These are phyloP conservation scores for Thaleichthys pacificus DNA, from an alignment of 2,797 vertebrate genomes.

Conservation along the genomic window DNA sequence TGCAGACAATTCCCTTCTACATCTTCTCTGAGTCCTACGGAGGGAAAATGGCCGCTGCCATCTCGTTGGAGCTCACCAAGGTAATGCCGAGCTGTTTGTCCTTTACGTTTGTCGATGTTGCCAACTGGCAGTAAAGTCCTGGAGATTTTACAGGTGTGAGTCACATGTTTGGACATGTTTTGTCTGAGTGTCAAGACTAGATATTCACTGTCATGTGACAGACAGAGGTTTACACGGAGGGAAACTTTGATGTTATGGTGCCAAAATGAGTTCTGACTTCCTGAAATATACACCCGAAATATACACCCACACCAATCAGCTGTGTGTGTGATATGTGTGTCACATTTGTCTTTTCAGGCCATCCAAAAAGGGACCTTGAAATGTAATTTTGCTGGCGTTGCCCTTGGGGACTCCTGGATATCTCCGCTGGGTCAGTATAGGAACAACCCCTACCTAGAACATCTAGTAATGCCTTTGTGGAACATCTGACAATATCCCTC, in stretches of 20 bases:
- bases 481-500: not conserved
- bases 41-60: slow-evolving; percentile 94
- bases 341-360: slow-evolving; percentile 68
- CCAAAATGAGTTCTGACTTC: not conserved
- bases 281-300: slow-evolving; percentile 10
- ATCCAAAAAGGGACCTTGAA: slow-evolving; percentile 76
- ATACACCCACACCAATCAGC: not conserved
- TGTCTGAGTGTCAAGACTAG: not conserved
- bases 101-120: not conserved
- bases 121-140: not conserved
- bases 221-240: not conserved
- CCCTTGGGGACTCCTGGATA: slow-evolving; percentile 96
- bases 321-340: not conserved
- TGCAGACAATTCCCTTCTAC: slow-evolving; percentile 88
- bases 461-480: not conserved
- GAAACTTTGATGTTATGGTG: not conserved
- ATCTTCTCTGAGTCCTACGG: slow-evolving; percentile 98
- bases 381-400: slow-evolving; percentile 90
- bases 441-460: not conserved
- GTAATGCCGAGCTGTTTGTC: slow-evolving; percentile 53
- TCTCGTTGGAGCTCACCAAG: slow-evolving; percentile 83
- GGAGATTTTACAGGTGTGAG: too few species aligned
- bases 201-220: not conserved
- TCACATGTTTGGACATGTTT: too few species aligned
- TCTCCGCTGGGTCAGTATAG: slow-evolving; percentile 85